phyloP scores from a whole-genome alignment of 2,888 invertebrate genomes.

The Rotaria socialis region DNA sequence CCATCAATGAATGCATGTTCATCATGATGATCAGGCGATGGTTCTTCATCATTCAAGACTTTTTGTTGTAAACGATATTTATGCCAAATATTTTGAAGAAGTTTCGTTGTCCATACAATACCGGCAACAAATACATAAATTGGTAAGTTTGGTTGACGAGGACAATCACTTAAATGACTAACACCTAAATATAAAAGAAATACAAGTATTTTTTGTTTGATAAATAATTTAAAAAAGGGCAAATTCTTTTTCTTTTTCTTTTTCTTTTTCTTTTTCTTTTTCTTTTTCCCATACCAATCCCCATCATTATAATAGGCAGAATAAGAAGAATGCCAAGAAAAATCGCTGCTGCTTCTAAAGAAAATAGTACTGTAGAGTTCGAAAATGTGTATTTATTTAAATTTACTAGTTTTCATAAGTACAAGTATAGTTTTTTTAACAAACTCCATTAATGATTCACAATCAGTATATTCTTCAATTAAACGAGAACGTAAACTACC shows the following conservation, averaged over 20 bases:
- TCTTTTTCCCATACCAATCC: background rate
- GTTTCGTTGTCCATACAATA: conserved; percentile 30
- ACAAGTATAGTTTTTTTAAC: conserved; percentile 11
- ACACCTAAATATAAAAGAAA: background rate
- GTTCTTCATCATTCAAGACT: background rate
- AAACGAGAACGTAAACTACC: background rate
- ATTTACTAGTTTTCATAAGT: background rate
- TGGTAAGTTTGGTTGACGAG: background rate
- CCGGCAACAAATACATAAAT: conserved; percentile 36
- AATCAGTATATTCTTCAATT: conserved; percentile 29
- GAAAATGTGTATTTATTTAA: background rate
- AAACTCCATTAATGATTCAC: conserved; percentile 11
- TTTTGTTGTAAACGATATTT: conserved; percentile 34
- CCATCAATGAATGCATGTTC: background rate
- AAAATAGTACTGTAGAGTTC: background rate
- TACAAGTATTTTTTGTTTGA: no score
- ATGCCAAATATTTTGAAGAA: conserved; percentile 35
- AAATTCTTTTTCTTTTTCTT: no score
- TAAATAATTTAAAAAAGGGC: no score
- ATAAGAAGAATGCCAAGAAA: conserved; percentile 19
- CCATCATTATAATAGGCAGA: background rate
- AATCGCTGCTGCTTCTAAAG: background rate
- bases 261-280: background rate
- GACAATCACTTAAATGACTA: conserved; percentile 31
- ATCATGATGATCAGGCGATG: background rate